Base-by-base conservation (phyloP, 1,140 invertebrate species). In the Ericerus pela region DNA sequence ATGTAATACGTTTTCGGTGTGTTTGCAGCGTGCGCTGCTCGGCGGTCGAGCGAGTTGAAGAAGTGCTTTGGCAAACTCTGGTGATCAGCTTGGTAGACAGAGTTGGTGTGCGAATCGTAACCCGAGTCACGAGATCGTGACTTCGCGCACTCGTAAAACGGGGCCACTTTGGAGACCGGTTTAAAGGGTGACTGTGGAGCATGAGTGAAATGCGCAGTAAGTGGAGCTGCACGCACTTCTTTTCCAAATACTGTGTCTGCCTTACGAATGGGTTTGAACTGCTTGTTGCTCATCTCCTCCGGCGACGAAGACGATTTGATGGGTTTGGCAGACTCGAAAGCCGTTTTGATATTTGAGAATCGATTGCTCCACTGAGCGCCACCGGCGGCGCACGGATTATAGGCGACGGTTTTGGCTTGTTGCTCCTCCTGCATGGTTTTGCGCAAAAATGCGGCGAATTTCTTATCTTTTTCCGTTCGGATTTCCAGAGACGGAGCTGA, bases 321-420 rank as follows among this genome's bases (percentile, higher is more conserved):
- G 33, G 5, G 12, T n/a, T 14, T 12, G 18, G 14, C n/a, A 10
- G 24, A 20, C 31, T 90, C 86, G 65, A 91, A 90, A 2, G 81
- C 73, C n/a, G 84, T 85, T 67, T 88, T 89, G 11, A 91, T 82
- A 59, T 85, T 84, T 1, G 82, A 84, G 66, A 91, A 91, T 52
- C 84, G 75, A 62, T 75, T 84, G 58, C 77, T 85, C 84, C 84
- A 88, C 59, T 84, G 60, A 2, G 58, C 52, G 11, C 64, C 60
- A 36, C 61, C 62, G 51, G 62, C 62, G 27, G 64, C 69, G 20
- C 58, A 64, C 6, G 59, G 64, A 64, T 67, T 41, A 61, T 65
- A 65, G 1, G 56, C 51, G 27, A 55, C 60, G 14, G 54, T 55
- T 57, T 63, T 60, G 14, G 30, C 5, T 10, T 18, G 30, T 36